Evolutionary conservation across 2,888 invertebrate species (phyloP).

Genomic region (Apodemia zela): DNA sequence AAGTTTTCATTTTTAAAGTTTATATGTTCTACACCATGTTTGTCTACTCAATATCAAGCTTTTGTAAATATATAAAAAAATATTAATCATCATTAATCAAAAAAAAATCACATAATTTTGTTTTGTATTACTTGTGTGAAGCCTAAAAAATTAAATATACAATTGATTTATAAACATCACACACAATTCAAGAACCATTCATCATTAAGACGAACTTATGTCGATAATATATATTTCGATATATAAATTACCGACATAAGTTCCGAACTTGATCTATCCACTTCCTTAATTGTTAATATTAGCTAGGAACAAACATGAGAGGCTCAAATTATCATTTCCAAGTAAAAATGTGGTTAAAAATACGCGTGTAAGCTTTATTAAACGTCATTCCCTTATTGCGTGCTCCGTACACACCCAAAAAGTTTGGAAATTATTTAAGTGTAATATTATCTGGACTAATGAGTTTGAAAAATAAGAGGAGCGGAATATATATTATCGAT

Average conservation of each 20-base stretch:
- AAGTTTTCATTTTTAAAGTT: too few relatives aligned
- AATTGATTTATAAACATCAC: too few relatives aligned
- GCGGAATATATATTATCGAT: too few relatives aligned
- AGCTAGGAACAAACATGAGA: background rate
- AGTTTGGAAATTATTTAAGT: constrained; percentile 39
- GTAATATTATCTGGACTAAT: constrained; percentile 35
- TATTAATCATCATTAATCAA: too few relatives aligned
- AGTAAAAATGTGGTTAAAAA: background rate
- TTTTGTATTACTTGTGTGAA: too few relatives aligned
- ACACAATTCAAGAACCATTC: too few relatives aligned
- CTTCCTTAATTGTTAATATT: background rate
- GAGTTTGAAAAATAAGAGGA: constrained; percentile 26
- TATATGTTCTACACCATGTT: too few relatives aligned
- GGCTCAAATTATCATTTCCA: background rate
- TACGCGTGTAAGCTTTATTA: background rate
- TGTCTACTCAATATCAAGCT: too few relatives aligned
- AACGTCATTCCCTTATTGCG: constrained; percentile 19
- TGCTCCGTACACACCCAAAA: constrained; percentile 26
- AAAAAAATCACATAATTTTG: too few relatives aligned
- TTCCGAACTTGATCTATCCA: background rate
- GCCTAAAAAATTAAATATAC: too few relatives aligned
- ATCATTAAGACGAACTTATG: too few relatives aligned
- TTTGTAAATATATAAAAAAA: too few relatives aligned
- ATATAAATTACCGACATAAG: constrained; percentile 2
- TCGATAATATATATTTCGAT: background rate